Percentiles rank a stretch among this genome's conserved stretches.
phyloP scores from a whole-genome alignment of 1,140 invertebrate species.

The Neodiprion virginianus region DNA sequence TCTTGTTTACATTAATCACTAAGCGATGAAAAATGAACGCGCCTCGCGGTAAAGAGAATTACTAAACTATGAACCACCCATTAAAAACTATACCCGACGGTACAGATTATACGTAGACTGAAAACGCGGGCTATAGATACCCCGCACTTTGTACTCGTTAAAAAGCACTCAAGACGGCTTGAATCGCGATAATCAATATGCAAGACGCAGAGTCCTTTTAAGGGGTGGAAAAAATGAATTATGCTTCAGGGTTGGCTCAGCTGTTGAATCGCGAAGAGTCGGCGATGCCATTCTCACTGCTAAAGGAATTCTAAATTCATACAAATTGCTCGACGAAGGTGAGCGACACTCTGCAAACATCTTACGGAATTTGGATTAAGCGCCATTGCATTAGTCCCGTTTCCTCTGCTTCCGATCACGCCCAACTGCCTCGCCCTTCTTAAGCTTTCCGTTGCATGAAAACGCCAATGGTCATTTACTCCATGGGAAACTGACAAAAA shows the following conservation, averaged over 20 bases:
- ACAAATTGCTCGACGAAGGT: too few relatives aligned
- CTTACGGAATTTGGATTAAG: too few relatives aligned
- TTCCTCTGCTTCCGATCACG: not conserved
- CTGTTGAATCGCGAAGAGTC: not conserved
- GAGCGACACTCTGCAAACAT: too few relatives aligned
- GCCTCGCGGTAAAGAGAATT: not conserved
- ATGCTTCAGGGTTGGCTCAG: not conserved
- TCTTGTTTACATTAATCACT: not conserved
- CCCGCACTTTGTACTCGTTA: not conserved
- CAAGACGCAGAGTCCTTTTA: not conserved
- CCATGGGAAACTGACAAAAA: not conserved
- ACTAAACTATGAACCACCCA: not conserved
- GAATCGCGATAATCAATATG: conserved; percentile 2
- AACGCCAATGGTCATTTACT: not conserved
- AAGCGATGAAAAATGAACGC: not conserved
- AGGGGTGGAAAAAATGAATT: not conserved
- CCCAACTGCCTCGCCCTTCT: not conserved
- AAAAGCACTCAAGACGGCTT: not conserved
- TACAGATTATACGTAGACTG: not conserved
- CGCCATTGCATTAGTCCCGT: not conserved
- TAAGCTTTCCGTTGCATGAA: not conserved
- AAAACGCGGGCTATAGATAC: not conserved
- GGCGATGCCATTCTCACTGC: too few relatives aligned
- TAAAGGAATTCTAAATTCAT: too few relatives aligned
- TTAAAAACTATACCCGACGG: not conserved